Evolutionary conservation across 2,113 vertebrate species (phyloP).

Genomic region (cattle (Bos taurus)): ARS-UCD2.0 NC_037345.1:6965001-6965500

Average conservation of each 20-base stretch:
- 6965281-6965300: neutral
- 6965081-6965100: rapidly evolving
- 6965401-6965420: too few relatives aligned
- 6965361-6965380: too few relatives aligned
- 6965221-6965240: neutral
- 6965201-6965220: neutral
- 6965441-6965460: too few relatives aligned
- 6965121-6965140: neutral
- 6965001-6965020: neutral
- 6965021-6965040: neutral
- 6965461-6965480: too few relatives aligned
- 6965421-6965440: too few relatives aligned
- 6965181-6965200: neutral
- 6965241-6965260: neutral
- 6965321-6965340: neutral
- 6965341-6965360: too few relatives aligned
- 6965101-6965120: rapidly evolving
- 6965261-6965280: neutral
- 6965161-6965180: neutral
- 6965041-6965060: neutral
- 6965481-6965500: too few relatives aligned
- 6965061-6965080: rapidly evolving
- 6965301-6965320: neutral
- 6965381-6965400: too few relatives aligned
- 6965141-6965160: neutral